phyloP scores from a whole-genome alignment of 2,797 vertebrate species.

The Sebastes aleutianus region DNA sequence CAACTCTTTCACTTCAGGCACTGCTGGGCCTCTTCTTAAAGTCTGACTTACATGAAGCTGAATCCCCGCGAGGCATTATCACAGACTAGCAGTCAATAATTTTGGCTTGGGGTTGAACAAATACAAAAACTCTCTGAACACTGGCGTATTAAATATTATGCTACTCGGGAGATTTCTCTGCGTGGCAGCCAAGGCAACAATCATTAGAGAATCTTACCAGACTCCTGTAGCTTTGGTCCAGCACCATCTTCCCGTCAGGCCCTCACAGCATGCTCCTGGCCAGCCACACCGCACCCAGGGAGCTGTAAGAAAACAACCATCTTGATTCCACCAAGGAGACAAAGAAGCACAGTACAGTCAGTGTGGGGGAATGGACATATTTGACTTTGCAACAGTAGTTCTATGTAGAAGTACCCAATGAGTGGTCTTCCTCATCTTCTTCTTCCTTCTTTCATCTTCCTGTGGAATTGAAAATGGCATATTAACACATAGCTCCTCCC shows the following conservation, averaged over 20 bases:
- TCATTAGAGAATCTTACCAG: conserved; percentile 58
- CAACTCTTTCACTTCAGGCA: conserved; percentile 5
- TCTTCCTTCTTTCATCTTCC: background rate
- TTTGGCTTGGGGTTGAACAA: conserved; percentile 41
- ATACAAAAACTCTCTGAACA: conserved; percentile 26
- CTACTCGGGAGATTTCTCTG: conserved; percentile 28
- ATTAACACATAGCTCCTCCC: background rate
- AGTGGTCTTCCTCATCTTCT: background rate
- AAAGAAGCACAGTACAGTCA: conserved; percentile 23
- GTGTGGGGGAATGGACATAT: conserved; percentile 3
- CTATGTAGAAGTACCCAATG: background rate
- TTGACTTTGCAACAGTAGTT: conserved; percentile 8
- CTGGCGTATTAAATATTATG: conserved; percentile 39
- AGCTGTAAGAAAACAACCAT: conserved; percentile 37
- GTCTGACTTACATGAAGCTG: conserved; percentile 1
- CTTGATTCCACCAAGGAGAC: conserved; percentile 24
- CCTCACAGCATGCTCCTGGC: conserved; percentile 54
- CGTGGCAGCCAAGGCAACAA: conserved; percentile 50
- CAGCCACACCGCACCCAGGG: conserved; percentile 28
- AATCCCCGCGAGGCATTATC: conserved; percentile 15
- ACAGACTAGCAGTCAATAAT: conserved; percentile 34
- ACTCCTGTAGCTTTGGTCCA: conserved; percentile 53
- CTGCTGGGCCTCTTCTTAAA: conserved; percentile 1
- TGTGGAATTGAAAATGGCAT: background rate
- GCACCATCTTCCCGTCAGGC: conserved; percentile 50